Evolutionary conservation across 2,888 invertebrate genomes (phyloP).

Genomic region (Holacanthella duospinosa): DNA sequence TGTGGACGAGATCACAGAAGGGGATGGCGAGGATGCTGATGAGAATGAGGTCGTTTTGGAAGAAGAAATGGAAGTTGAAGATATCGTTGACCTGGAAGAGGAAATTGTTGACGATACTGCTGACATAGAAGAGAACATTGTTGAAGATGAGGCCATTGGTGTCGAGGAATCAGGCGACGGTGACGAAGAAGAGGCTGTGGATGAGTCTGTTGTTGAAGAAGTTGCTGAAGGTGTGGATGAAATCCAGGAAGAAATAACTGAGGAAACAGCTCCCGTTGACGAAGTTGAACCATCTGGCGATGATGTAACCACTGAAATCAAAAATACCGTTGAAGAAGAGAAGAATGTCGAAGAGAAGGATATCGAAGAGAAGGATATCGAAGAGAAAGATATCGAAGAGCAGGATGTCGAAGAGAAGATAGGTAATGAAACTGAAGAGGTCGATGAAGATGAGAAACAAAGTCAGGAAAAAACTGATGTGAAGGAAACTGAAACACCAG

Average conservation of each 20-base stretch:
- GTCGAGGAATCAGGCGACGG: neutral
- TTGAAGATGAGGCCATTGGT: neutral
- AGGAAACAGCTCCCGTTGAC: conserved; percentile 7
- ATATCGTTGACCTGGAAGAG: conserved; percentile 13
- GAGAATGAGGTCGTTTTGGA: neutral
- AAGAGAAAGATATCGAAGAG: neutral
- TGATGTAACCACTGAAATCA: neutral
- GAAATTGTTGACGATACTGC: neutral
- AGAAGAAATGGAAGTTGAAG: conserved; percentile 7
- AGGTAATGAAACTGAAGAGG: neutral
- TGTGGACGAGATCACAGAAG: neutral
- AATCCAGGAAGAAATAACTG: conserved; percentile 13
- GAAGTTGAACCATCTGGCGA: neutral
- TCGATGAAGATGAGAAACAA: no score
- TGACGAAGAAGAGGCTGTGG: neutral
- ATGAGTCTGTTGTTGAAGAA: neutral
- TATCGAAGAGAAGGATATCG: neutral
- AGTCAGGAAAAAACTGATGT: no score
- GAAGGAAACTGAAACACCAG: neutral
- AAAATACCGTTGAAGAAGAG: neutral
- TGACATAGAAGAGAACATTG: conserved; percentile 6
- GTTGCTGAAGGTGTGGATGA: conserved; percentile 5
- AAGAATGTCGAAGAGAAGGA: conserved; percentile 9
- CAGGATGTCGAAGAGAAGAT: neutral
- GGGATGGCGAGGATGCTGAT: neutral